phyloP scores from a whole-genome alignment of 1,140 invertebrate genomes.

The Palaemon carinicauda region DNA sequence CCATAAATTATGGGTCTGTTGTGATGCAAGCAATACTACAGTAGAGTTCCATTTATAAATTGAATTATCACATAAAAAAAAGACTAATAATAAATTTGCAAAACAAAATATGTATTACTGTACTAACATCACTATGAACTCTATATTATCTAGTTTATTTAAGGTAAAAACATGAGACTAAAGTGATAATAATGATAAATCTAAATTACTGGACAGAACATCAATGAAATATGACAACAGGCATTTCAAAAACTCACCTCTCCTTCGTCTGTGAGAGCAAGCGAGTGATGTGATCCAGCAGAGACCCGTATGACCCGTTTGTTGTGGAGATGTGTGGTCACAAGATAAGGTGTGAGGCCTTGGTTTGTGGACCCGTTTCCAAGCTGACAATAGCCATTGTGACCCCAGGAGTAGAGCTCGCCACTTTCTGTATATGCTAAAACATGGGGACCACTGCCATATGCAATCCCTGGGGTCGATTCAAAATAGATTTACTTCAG shows the following conservation, averaged over 20 bases:
- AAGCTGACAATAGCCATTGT: conserved; percentile 74
- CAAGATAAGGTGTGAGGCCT: conserved; percentile 67
- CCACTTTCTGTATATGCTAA: conserved; percentile 72
- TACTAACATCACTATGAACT: no score
- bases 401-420: conserved; percentile 75
- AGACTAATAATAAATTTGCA: no score
- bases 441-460: conserved; percentile 75
- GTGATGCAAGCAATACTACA: no score
- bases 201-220: no score
- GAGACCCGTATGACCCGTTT: conserved; percentile 70
- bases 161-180: no score
- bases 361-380: conserved; percentile 73
- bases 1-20: no score
- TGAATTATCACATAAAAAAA: no score
- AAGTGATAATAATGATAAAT: no score
- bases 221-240: no score
- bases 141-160: no score
- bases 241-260: conserved; percentile 65
- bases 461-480: conserved; percentile 68
- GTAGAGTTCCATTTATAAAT: no score
- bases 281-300: conserved; percentile 69
- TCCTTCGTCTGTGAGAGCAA: conserved; percentile 72
- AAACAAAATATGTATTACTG: no score
- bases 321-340: conserved; percentile 66
- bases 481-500: neutral